A percentile compares a stretch with the other conserved stretches of the same genome.
Evolutionary conservation across 2,113 vertebrate genomes (phyloP).

Genomic region (Puntigrus tetrazona): DNA sequence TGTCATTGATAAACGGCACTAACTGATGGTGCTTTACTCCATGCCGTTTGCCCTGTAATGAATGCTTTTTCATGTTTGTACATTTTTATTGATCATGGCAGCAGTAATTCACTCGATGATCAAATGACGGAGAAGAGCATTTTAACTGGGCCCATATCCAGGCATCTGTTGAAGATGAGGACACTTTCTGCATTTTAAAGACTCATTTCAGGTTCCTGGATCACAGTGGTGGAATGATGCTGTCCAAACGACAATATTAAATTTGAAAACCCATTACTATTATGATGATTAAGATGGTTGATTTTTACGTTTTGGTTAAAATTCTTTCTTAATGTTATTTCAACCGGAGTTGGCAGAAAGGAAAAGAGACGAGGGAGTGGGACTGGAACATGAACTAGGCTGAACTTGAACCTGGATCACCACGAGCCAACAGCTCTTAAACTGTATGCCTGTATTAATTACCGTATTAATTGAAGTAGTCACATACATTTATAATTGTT

Average conservation of each 20-base stretch:
- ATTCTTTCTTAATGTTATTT: not conserved
- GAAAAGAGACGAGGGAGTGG: not conserved
- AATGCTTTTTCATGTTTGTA: not conserved
- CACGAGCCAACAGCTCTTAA: not conserved
- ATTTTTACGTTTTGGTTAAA: not conserved
- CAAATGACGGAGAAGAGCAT: not conserved
- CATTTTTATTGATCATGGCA: conserved; percentile 1
- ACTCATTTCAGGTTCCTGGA: not conserved
- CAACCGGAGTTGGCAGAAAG: not conserved
- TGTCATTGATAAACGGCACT: too few species aligned
- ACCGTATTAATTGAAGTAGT: not conserved
- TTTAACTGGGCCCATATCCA: not conserved
- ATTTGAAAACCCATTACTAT: not conserved
- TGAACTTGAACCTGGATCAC: not conserved
- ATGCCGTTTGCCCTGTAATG: not conserved
- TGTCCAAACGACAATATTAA: not conserved
- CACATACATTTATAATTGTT: not conserved
- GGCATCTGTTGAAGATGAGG: not conserved
- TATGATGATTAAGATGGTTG: not conserved
- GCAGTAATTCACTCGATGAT: not conserved
- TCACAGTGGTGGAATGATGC: not conserved
- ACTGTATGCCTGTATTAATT: not conserved
- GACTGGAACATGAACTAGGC: not conserved
- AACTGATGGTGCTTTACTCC: too few species aligned
- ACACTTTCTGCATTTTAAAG: not conserved